Conservation (phyloP, 2,888 invertebrate species). For the Tryphoninae sp. region DNA sequence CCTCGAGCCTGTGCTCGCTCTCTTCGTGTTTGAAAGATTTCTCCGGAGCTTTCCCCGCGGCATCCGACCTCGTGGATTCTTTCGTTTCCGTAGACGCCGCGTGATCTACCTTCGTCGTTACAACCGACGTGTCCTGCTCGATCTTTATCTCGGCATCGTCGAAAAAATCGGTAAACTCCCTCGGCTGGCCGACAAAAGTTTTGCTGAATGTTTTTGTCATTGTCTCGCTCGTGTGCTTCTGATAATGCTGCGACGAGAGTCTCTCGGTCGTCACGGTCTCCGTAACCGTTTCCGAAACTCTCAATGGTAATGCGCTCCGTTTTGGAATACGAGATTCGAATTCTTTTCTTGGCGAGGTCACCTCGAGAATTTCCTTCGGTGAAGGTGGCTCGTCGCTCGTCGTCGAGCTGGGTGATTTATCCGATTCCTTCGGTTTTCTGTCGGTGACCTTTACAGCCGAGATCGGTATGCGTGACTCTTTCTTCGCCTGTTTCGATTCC, state of each 20-base stretch:
- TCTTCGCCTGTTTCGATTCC: conserved; percentile 57
- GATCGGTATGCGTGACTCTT: conserved; percentile 76
- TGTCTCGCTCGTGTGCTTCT: conserved; percentile 69
- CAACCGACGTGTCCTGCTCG: conserved; percentile 58
- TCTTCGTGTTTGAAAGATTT: conserved; percentile 75
- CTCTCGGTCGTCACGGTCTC: conserved; percentile 74
- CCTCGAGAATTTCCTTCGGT: conserved; percentile 18
- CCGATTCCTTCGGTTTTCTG: conserved; percentile 62
- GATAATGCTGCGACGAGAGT: conserved; percentile 69
- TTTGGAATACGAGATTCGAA: conserved; percentile 75
- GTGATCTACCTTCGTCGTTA: conserved; percentile 75
- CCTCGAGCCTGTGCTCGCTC: conserved; percentile 72
- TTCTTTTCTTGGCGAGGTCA: background rate
- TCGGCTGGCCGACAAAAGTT: conserved; percentile 69
- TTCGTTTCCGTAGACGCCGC: conserved; percentile 74
- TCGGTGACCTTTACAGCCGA: conserved; percentile 73
- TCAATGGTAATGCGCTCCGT: conserved; percentile 50
- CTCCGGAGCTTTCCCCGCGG: conserved; percentile 69
- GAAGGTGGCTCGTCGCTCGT: background rate
- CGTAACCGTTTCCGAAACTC: conserved; percentile 62
- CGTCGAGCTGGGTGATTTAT: background rate
- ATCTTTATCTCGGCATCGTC: conserved; percentile 66
- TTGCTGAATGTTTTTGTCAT: conserved; percentile 71
- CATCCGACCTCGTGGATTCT: conserved; percentile 74
- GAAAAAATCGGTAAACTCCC: conserved; percentile 70